Conservation (phyloP, 2,888 invertebrate genomes). For the Chrysodeixis includens region DNA sequence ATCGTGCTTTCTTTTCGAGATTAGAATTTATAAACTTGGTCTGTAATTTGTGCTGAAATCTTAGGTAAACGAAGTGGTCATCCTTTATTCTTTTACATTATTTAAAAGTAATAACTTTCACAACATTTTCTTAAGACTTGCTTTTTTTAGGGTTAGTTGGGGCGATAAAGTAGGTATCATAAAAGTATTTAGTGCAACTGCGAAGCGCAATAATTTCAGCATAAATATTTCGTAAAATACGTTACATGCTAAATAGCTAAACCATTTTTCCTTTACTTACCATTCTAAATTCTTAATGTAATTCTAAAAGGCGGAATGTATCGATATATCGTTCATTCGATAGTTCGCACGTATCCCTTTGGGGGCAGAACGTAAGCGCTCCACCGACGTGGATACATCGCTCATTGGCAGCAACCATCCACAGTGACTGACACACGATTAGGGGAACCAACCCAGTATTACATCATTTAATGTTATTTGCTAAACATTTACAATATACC, state of each 20-base stretch:
- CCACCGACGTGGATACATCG: conserved; percentile 33
- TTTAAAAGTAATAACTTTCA: no score
- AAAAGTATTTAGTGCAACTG: no score
- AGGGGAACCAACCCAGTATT: not conserved
- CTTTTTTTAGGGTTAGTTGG: no score
- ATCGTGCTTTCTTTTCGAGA: conserved; percentile 26
- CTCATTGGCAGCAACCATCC: conserved; percentile 9
- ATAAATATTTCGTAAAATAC: no score
- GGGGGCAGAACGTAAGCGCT: conserved; percentile 15
- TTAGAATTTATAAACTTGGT: conserved; percentile 9
- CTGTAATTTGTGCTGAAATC: conserved; percentile 20
- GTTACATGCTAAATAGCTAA: no score
- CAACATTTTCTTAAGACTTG: no score
- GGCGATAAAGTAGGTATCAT: no score
- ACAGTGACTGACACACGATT: conserved; percentile 22
- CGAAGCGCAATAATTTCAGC: no score
- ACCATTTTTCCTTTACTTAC: no score
- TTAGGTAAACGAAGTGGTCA: not conserved
- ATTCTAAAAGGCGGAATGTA: conserved; percentile 19
- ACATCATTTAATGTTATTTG: not conserved
- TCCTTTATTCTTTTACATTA: no score
- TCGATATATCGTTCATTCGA: conserved; percentile 6
- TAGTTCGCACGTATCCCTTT: conserved; percentile 11
- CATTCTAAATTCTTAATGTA: conserved; percentile 12
- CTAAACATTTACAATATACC: not conserved